phyloP scores from a whole-genome alignment of 2,113 vertebrate genomes.

The Pipra filicauda region DNA sequence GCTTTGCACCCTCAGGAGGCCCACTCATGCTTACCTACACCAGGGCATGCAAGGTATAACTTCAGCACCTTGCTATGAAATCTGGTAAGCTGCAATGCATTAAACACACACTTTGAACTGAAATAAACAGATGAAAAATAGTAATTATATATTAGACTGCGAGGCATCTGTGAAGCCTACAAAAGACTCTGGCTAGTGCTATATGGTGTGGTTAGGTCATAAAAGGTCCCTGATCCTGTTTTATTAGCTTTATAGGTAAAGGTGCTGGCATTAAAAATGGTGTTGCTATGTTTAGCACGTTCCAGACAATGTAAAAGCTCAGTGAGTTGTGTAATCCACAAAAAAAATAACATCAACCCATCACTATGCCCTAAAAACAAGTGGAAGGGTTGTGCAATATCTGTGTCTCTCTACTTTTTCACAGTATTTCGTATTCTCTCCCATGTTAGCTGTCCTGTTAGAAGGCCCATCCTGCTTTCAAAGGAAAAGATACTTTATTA shows the following conservation, averaged over 20 bases:
- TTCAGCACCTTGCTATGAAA: background rate
- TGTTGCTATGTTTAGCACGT: background rate
- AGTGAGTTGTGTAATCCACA: background rate
- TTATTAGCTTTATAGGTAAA: background rate
- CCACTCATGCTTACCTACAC: background rate
- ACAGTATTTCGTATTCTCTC: background rate
- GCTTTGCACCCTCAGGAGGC: background rate
- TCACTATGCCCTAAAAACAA: background rate
- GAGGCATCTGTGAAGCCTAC: background rate
- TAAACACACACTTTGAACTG: background rate
- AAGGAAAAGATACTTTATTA: background rate
- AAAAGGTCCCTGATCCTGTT: background rate
- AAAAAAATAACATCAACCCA: background rate
- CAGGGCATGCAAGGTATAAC: background rate
- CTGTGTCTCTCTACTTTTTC: background rate
- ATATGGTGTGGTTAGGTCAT: background rate
- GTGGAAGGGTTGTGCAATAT: background rate
- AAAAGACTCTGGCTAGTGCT: background rate
- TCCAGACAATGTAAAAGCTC: background rate
- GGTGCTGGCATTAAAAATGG: background rate
- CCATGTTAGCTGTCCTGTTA: background rate
- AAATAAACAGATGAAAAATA: slow-evolving; percentile 25
- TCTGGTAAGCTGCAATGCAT: background rate
- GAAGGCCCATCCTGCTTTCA: background rate
- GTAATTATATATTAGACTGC: background rate